Base-by-base conservation (phyloP, 1,140 invertebrate genomes). In the Tetragonula clypearis region DNA sequence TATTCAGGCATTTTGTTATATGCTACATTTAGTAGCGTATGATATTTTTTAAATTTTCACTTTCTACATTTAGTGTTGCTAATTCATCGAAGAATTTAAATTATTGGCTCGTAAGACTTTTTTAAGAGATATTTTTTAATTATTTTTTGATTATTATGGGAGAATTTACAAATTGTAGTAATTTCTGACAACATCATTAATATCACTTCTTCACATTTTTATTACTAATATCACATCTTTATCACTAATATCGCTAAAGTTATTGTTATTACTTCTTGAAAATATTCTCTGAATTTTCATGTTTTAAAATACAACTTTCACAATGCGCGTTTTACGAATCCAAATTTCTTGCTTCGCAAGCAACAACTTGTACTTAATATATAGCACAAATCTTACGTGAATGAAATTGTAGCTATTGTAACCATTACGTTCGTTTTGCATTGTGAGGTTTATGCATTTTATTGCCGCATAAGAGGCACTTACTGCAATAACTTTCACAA, bases 151-250 rank as follows among this genome's bases (percentile, higher is more conserved):
- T 49, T 49, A 49, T 49, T 0, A 23, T 23, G 5, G 60, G 60
- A 62, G 1, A 1, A 14, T 62, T 0, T 12, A 4, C 2, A 12
- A n/a, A 12, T 62, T 1, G 3, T n/a, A 5, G 11, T 12, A 0
- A n/a, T n/a, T 12, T 4, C 21, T 2, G 9, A 23, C 17, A 23
- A 23, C 3, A 60, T 60, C n/a, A n/a, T n/a, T n/a, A n/a, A n/a
- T n/a, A n/a, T n/a, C n/a, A n/a, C n/a, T n/a, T 35, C 30, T 35
- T 35, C 30, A 35, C 30, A 35, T 35, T 35, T 35, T 35, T 35
- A 35, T 35, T 35, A 35, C n/a, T n/a, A n/a, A 35, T 35, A 35
- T 35, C 35, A 35, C 35, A 35, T 35, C 35, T n/a, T 62, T 62
- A 62, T n/a, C 2, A 23, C 12, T 23, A 23, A 12, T 23, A 1